phyloP scores from a whole-genome alignment of 2,113 vertebrate species.

The Phylloscopus trochilus region DNA sequence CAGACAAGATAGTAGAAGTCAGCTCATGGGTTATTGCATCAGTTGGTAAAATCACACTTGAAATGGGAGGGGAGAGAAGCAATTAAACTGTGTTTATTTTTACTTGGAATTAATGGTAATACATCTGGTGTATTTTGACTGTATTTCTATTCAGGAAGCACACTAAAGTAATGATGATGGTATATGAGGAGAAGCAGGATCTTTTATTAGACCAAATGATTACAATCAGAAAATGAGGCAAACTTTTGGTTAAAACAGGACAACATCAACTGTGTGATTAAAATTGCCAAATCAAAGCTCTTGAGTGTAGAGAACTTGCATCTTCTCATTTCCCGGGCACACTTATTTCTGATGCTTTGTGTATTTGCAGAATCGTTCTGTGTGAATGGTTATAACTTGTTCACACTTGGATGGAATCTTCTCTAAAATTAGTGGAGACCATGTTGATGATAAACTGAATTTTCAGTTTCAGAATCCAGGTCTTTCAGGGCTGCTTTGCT shows the following conservation, averaged over 20 bases:
- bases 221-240: neutral
- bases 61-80: neutral
- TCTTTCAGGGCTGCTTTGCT: neutral
- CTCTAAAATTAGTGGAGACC: neutral
- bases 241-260: neutral
- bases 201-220: constrained; percentile 20
- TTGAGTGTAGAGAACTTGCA: neutral
- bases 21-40: neutral
- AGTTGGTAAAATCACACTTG: neutral
- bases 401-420: neutral
- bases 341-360: neutral
- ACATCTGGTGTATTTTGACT: neutral
- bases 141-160: neutral
- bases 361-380: neutral
- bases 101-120: neutral
- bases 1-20: neutral
- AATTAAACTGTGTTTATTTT: neutral
- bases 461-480: neutral
- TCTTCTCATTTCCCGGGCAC: neutral
- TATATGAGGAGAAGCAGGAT: neutral
- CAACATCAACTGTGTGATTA: neutral
- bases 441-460: neutral
- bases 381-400: neutral
- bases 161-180: neutral
- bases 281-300: neutral